Conservation (phyloP, 2,888 invertebrate genomes). For the Microctonus hyperodae region DNA sequence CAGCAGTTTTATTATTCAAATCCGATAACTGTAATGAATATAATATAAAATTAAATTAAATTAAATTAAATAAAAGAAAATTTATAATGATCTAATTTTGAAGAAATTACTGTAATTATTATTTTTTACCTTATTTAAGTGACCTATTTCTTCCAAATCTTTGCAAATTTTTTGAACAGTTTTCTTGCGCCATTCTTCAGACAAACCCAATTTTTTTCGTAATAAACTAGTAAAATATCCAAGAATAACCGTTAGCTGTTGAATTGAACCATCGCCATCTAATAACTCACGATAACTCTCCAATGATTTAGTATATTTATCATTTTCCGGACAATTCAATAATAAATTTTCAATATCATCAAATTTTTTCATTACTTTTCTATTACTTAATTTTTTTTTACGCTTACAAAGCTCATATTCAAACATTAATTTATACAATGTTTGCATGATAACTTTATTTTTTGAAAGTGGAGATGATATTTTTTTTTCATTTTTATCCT, state of each 20-base stretch:
- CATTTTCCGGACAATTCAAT: background rate
- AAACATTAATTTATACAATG: background rate
- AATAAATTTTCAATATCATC: background rate
- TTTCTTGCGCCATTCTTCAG: background rate
- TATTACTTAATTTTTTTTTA: background rate
- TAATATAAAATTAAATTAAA: background rate
- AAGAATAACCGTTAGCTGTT: background rate
- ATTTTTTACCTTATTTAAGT: background rate
- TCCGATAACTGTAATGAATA: background rate
- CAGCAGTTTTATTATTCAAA: background rate
- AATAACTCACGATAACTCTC: conserved; percentile 4
- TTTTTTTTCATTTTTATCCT: background rate
- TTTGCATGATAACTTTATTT: background rate
- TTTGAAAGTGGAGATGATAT: background rate
- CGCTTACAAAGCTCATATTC: background rate
- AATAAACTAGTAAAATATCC: background rate
- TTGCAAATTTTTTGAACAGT: background rate
- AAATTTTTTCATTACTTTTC: background rate
- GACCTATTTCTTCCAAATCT: background rate
- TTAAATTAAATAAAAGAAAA: background rate
- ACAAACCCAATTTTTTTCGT: background rate
- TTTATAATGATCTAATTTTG: background rate
- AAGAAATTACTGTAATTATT: background rate
- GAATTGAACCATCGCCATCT: background rate
- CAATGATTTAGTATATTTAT: background rate